A percentile compares a stretch with the other conserved stretches of the same genome.
phyloP scores from a whole-genome alignment of 1,140 invertebrate genomes.

The Atopsyche davidsoni region DNA sequence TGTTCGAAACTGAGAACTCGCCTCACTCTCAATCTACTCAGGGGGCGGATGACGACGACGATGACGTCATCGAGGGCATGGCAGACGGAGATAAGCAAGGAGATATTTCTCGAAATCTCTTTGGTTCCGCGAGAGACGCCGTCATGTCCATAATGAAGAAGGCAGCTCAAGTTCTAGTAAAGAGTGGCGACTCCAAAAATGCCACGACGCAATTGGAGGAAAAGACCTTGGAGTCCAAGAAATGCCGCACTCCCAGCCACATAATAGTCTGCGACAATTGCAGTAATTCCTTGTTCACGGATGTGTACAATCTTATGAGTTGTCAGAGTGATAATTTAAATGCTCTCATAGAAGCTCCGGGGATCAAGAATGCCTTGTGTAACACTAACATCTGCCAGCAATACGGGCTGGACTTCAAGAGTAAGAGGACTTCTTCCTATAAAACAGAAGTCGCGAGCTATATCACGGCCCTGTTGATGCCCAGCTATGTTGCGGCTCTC shows the following conservation, averaged over 20 bases:
- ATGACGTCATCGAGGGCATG: conserved; percentile 44
- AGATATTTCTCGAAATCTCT: conserved; percentile 59
- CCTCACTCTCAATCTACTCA: conserved; percentile 46
- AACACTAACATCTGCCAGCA: conserved; percentile 50
- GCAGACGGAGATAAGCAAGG: conserved; percentile 40
- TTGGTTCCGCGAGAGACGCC: conserved; percentile 77
- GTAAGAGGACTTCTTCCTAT: conserved; percentile 44
- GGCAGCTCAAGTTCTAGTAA: conserved; percentile 73
- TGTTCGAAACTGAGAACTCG: conserved; percentile 70
- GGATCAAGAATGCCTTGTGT: conserved; percentile 51
- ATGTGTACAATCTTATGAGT: conserved; percentile 61
- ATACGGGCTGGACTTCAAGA: conserved; percentile 56
- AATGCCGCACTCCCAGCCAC: conserved; percentile 59
- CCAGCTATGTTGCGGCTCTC: conserved; percentile 65
- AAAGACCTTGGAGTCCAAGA: conserved; percentile 44
- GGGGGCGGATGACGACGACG: conserved; percentile 59
- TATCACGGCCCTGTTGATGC: conserved; percentile 54
- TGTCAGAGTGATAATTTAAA: conserved; percentile 53
- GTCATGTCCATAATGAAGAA: conserved; percentile 85
- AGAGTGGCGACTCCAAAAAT: conserved; percentile 56
- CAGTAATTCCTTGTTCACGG: conserved; percentile 56
- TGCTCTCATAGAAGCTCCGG: conserved; percentile 48
- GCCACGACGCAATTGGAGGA: conserved; percentile 43
- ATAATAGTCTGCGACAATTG: conserved; percentile 65
- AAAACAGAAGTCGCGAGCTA: conserved; percentile 46